Evolutionary conservation across 2,888 invertebrate genomes (phyloP), one percentile per base, ranked within the genome.

Genomic region (Coremacera marginata): DNA sequence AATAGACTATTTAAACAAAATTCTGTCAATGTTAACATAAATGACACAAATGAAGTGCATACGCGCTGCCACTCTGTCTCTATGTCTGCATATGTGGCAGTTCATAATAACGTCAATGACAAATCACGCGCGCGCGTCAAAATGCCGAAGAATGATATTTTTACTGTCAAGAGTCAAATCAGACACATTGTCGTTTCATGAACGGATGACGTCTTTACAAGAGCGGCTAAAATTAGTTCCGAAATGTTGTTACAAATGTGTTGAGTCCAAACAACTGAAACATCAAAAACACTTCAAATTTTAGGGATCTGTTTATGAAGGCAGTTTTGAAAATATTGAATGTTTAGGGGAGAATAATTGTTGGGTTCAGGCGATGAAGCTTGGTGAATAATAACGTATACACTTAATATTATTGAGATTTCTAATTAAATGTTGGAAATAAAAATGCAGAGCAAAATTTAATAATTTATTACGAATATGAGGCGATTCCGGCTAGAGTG

Each of bases 231-330:
- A 87, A 87, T 87, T 87, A 87, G 87, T 87, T 86, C 81, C 82
- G 79, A 86, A 87, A 86, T 87, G 86, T 86, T 86, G 83, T 87
- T 87, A 87, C 87, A 87, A 87, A 87, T 87, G 86, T 85, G 85
- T 84, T 86, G 85, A 86, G 83, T 85, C 81, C 78, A 87, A 86
- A 84, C 86, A 87, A 86, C 87, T 86, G 86, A 68, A 68, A 68
- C 68, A 68, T 68, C 25, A 68, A 22, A 68, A 51, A 68, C 68
- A 68, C 51, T 68, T 68, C 51, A 51, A 68, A 68, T 51, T 51
- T 68, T 34, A 22, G 60, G 51, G 51, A 49, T 27, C 44, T 68
- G 51, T 68, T 68, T 68, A 68, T 68, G 68, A 49, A 68, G 68
- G n/a, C 11, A 44, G 11, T 44, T 44, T 44, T 44, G 44, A 34